Evolutionary conservation across 1,140 invertebrate species (phyloP).

Genomic region (Pinna nobilis): DNA sequence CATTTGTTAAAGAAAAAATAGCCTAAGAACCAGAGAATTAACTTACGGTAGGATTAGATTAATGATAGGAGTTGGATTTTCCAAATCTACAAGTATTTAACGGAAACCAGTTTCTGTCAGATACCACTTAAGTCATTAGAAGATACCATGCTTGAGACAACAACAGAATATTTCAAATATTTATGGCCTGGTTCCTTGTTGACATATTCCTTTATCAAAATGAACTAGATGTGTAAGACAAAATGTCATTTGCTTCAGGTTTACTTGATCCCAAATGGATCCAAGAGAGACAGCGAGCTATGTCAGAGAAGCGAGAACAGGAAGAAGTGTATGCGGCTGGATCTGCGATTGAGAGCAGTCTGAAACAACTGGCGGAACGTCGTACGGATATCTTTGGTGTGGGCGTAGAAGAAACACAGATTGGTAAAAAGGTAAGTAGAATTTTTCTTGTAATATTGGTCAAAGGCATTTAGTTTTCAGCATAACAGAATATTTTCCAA

Average conservation of each 20-base stretch:
- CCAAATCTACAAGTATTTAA: too few species aligned
- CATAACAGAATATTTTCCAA: too few species aligned
- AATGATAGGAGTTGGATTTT: too few species aligned
- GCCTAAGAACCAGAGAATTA: too few species aligned
- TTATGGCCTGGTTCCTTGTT: too few species aligned
- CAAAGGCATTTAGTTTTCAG: not conserved
- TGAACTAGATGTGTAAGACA: constrained; percentile 83
- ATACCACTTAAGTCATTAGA: too few species aligned
- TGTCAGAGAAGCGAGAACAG: constrained; percentile 87
- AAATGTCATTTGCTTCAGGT: constrained; percentile 70
- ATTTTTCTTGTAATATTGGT: not conserved
- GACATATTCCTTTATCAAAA: constrained; percentile 98
- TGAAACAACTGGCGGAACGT: constrained; percentile 96
- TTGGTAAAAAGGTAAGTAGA: constrained; percentile 92
- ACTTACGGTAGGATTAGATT: too few species aligned
- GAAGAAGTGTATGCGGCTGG: constrained; percentile 88
- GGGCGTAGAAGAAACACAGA: constrained; percentile 96
- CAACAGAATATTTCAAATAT: too few species aligned
- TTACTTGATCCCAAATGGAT: constrained; percentile 98
- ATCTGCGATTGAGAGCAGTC: constrained; percentile 94
- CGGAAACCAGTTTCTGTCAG: too few species aligned
- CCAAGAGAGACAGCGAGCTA: constrained; percentile 93
- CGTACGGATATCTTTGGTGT: constrained; percentile 99
- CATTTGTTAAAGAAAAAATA: too few species aligned
- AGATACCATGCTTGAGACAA: too few species aligned